phyloP scores from a whole-genome alignment of 2,113 vertebrate genomes.

The Procavia capensis region DNA sequence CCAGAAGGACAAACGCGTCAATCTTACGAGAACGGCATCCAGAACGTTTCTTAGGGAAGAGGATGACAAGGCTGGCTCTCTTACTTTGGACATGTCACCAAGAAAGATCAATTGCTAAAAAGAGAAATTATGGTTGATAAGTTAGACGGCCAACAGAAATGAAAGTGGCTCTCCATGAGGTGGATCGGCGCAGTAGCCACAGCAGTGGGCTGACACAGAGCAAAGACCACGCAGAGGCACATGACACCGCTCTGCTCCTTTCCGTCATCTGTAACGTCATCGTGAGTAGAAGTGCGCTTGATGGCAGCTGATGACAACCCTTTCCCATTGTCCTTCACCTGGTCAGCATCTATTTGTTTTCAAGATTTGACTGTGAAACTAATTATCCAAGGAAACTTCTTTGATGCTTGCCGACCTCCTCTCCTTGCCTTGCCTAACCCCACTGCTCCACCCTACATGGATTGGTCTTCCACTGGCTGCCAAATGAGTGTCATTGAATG shows the following conservation, averaged over 20 bases:
- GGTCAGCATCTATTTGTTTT: background rate
- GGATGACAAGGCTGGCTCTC: background rate
- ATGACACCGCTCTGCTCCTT: background rate
- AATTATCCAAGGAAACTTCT: background rate
- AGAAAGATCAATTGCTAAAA: background rate
- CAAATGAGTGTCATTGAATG: no score
- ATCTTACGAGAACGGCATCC: no score
- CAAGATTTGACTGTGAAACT: no score
- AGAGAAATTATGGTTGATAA: background rate
- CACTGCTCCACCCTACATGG: background rate
- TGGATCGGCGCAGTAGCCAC: background rate
- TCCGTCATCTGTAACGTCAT: background rate
- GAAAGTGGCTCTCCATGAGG: background rate
- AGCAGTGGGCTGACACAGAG: background rate
- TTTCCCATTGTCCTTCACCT: background rate
- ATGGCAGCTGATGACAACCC: background rate
- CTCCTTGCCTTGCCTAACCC: no score
- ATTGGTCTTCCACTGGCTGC: accelerated
- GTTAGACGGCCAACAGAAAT: background rate
- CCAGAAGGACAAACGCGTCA: no score
- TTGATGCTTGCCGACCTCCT: no score
- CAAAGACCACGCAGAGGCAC: no score
- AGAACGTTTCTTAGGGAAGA: no score
- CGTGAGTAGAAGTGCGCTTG: background rate
- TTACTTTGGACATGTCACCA: background rate